phyloP scores from a whole-genome alignment of 2,888 invertebrate genomes.

The Scaptomyza tumidula region DNA sequence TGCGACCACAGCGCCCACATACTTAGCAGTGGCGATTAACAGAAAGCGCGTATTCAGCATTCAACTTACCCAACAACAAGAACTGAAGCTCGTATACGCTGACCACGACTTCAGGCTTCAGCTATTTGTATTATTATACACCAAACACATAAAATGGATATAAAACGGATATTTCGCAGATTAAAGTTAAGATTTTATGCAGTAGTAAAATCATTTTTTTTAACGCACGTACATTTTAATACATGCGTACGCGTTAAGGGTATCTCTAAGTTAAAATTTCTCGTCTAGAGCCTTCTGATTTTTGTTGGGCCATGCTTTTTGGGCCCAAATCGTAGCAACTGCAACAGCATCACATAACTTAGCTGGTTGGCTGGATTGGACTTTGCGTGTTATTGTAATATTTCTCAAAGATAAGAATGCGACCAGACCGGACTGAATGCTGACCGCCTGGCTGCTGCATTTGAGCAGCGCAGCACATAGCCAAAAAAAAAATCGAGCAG shows the following conservation, averaged over 20 bases:
- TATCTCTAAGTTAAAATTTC: too few species aligned
- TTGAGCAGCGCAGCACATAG: conserved; percentile 59
- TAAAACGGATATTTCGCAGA: too few species aligned
- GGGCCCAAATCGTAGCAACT: conserved; percentile 25
- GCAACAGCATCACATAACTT: conserved; percentile 25
- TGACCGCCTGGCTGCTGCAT: conserved; percentile 30
- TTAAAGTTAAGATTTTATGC: too few species aligned
- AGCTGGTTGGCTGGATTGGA: conserved; percentile 54
- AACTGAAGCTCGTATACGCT: conserved; percentile 12
- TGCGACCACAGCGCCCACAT: conserved; percentile 14
- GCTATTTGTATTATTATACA: conserved; percentile 26
- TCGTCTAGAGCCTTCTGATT: background rate
- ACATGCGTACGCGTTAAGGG: background rate
- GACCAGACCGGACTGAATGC: conserved; percentile 71
- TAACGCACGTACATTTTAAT: too few species aligned
- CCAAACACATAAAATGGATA: too few species aligned
- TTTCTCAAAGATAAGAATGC: conserved; percentile 84
- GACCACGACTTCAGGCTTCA: conserved; percentile 24
- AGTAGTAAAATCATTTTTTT: too few species aligned
- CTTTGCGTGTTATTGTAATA: conserved; percentile 85
- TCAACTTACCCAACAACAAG: too few species aligned
- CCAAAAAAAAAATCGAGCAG: conserved; percentile 58
- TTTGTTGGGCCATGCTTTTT: conserved; percentile 28
- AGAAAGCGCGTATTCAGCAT: conserved; percentile 46
- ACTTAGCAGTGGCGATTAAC: conserved; percentile 40